A percentile compares a stretch with the other conserved stretches of the same genome.
Conservation (phyloP, 1,140 invertebrate species). For the Babylonia areolata region DNA sequence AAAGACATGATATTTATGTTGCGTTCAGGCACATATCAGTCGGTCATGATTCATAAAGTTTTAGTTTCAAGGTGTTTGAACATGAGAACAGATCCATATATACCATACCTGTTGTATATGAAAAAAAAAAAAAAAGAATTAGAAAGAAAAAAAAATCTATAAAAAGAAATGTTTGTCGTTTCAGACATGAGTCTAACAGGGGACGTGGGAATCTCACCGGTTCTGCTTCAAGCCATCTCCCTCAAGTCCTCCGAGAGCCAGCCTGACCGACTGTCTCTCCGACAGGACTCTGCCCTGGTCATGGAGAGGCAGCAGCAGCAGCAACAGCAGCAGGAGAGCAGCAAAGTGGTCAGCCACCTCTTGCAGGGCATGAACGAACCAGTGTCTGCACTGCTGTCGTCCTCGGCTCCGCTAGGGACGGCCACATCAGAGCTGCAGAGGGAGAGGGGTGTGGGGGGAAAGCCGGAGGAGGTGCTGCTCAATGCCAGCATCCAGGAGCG, state of each 20-base stretch:
- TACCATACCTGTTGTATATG: too few species aligned
- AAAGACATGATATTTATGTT: too few species aligned
- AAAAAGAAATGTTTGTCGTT: too few species aligned
- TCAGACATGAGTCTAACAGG: constrained; percentile 39
- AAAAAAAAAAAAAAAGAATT: too few species aligned
- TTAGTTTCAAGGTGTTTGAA: too few species aligned
- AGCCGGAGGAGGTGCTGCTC: constrained; percentile 12
- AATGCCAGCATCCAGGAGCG: not conserved
- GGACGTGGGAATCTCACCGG: constrained; percentile 74
- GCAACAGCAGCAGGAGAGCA: constrained; percentile 45
- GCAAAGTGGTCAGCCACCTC: constrained; percentile 53
- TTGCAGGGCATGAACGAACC: constrained; percentile 62
- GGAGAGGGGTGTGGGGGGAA: not conserved
- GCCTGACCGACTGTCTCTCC: not conserved
- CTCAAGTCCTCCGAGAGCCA: constrained; percentile 55
- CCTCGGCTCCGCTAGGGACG: not conserved
- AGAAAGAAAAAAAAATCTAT: too few species aligned
- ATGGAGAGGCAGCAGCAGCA: constrained; percentile 26
- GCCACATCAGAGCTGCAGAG: not conserved
- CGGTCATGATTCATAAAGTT: too few species aligned
- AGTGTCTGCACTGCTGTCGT: constrained; percentile 43
- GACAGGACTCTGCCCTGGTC: constrained; percentile 17
- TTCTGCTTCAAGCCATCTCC: constrained; percentile 73
- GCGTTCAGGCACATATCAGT: too few species aligned
- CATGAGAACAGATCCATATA: too few species aligned